Conservation (phyloP, 2,888 invertebrate species). For the Lamellibrachia columna region DNA sequence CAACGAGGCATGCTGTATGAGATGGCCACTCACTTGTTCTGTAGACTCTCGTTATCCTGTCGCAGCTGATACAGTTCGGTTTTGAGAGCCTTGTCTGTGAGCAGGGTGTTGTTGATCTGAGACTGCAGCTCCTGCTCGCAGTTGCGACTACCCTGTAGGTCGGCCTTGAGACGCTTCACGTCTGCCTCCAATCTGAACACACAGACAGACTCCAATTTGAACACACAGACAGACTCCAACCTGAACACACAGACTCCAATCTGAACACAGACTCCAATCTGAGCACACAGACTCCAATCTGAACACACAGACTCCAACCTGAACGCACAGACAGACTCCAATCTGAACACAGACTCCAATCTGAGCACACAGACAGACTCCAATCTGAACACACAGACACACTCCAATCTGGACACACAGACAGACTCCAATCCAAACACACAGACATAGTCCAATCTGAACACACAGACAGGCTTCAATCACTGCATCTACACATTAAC, state of each 20-base stretch:
- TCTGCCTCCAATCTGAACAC: constrained; percentile 75
- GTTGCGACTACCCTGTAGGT: constrained; percentile 78
- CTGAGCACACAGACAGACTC: background rate
- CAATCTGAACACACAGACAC: background rate
- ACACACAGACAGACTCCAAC: background rate
- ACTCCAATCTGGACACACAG: background rate
- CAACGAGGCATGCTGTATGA: too few species aligned
- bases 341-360: background rate
- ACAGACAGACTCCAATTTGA: background rate
- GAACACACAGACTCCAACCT: background rate
- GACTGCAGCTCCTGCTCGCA: constrained; percentile 78
- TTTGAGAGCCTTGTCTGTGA: constrained; percentile 75
- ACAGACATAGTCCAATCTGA: background rate
- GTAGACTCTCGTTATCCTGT: constrained; percentile 87
- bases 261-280: background rate
- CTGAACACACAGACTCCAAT: background rate
- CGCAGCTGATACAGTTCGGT: constrained; percentile 82
- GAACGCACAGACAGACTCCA: background rate
- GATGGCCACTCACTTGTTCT: constrained; percentile 75
- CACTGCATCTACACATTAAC: background rate
- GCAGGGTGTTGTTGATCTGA: constrained; percentile 74
- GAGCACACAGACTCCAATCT: background rate
- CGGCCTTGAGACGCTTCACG: constrained; percentile 77
- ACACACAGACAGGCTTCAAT: too few species aligned
- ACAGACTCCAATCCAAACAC: background rate